Evolutionary conservation across 2,888 invertebrate genomes (phyloP), one percentile per base, ranked within the genome.

Genomic region (Chloroclysta siterata): DNA sequence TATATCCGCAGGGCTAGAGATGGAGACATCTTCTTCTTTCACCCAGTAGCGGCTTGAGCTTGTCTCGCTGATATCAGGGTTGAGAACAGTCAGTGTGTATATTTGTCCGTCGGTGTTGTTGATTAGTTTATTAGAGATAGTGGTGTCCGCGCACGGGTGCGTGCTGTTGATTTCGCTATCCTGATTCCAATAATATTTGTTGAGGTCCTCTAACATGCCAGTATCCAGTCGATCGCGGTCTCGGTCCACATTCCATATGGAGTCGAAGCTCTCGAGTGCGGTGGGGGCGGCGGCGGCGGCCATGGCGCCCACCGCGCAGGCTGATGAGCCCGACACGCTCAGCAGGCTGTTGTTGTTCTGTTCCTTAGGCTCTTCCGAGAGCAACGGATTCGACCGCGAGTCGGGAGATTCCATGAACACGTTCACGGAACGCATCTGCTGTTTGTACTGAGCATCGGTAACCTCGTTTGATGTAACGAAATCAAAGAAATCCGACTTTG

Each of bases 401-500:
- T 91, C 93, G 41, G 93, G 93, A 70, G 94, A 94, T 86, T 94
- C 94, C 85, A 95, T 90, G 88, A 94, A 95, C 75, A 95, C 94
- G 87, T 95, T 95, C 68, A 95, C 95, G 69, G 94, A 94, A 71
- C 95, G 94, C 94, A 95, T 95, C 83, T 95, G 95, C 84, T 95
- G 94, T 80, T 94, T 94, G 84, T 95, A 95, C 80, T 95, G 95
- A 53, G 95, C 94, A 87, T 95, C 95, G 80, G 94, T 95, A 79
- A 96, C 94, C 78, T 96, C 96, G 65, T 97, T 96, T 52, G 96
- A 96, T 58, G 97, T 96, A 69, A 97, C 97, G 90, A 97, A 97
- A 91, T 97, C 97, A 91, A 97, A 97, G 94, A 97, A 97, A 93
- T 97, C 97, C 74, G 97, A 96, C 92, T 97, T 97, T 78, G 96